These are phyloP conservation scores for Diadophis punctatus DNA, from an alignment of 2,113 vertebrate genomes.

Conservation along the genomic window DNA sequence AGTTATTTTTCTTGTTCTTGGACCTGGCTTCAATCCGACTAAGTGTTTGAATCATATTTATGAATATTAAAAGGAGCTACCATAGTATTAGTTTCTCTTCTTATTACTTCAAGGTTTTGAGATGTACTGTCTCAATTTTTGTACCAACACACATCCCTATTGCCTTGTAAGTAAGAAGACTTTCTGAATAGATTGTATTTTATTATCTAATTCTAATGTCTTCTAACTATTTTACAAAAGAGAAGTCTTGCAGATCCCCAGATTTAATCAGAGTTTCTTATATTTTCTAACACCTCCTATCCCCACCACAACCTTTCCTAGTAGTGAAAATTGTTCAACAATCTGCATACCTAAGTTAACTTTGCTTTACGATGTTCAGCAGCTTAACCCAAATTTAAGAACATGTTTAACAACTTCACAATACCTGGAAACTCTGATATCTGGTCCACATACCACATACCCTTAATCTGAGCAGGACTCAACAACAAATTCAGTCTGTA, in stretches of 20 bases:
- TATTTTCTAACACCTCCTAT: neutral
- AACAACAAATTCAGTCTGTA: slow-evolving; percentile 8
- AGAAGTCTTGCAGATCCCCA: neutral
- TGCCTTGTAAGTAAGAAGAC: slow-evolving; percentile 52
- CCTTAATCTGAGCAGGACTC: slow-evolving; percentile 25
- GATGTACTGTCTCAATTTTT: slow-evolving; percentile 42
- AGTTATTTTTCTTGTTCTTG: neutral
- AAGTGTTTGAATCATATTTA: slow-evolving; percentile 58
- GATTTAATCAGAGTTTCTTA: neutral
- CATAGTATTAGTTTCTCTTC: slow-evolving; percentile 56
- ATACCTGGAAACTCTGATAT: neutral
- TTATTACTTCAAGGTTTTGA: slow-evolving; percentile 35
- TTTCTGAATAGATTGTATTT: slow-evolving; percentile 58
- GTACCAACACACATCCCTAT: slow-evolving; percentile 49
- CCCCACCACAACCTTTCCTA: neutral
- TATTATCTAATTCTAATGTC: slow-evolving; percentile 46
- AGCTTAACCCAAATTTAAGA: neutral
- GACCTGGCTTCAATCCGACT: slow-evolving; percentile 24
- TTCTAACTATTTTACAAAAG: neutral
- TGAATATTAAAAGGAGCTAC: slow-evolving; percentile 50
- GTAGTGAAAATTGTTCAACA: neutral
- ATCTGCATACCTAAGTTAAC: neutral
- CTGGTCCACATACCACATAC: neutral
- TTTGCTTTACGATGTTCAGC: neutral
- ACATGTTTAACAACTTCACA: neutral